phyloP scores from a whole-genome alignment of 2,113 vertebrate genomes.

The Pomatostomus ruficeps region DNA sequence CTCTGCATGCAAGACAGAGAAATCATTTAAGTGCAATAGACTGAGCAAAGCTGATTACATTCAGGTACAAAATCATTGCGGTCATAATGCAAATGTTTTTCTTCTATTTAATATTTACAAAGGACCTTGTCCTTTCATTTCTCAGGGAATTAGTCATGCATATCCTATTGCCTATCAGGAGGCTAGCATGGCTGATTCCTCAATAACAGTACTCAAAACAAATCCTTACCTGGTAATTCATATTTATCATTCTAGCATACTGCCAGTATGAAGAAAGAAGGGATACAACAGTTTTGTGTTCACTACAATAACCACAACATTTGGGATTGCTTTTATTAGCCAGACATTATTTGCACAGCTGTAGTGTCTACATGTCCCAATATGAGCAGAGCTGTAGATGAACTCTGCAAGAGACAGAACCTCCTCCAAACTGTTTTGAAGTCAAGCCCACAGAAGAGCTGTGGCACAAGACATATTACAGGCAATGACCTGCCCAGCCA shows the following conservation, averaged over 20 bases:
- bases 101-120: background rate
- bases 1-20: background rate
- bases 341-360: background rate
- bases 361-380: background rate
- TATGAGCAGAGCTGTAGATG: background rate
- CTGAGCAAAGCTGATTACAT: background rate
- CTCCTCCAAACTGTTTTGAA: background rate
- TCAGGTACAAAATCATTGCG: background rate
- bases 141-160: background rate
- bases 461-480: background rate
- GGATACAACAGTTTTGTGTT: background rate
- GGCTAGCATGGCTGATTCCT: background rate
- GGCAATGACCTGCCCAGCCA: background rate
- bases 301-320: background rate
- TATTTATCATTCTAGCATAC: background rate
- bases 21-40: conserved; percentile 11
- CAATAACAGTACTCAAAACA: background rate
- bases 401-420: background rate
- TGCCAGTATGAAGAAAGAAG: background rate
- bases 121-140: background rate
- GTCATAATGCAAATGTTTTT: conserved; percentile 34
- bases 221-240: background rate
- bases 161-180: background rate
- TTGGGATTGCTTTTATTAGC: background rate
- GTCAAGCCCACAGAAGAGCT: background rate